Base-by-base conservation (phyloP, 2,797 vertebrate species). In the Rhinogobio ventralis region DNA sequence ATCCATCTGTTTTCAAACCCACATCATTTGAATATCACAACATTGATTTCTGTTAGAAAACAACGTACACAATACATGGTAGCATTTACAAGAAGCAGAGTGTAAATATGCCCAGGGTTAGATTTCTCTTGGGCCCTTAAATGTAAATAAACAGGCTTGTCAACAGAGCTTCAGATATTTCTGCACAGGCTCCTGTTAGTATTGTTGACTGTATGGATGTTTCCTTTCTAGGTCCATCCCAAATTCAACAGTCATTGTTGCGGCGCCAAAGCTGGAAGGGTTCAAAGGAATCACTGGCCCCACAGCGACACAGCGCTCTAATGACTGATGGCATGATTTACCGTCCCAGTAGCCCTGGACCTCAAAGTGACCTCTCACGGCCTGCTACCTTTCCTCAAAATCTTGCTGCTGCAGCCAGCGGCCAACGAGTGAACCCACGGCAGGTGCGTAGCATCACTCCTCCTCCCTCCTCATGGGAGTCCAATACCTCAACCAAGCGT, bases 181-280 rank as follows among this genome's bases (percentile, higher is more conserved):
- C 73, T 39, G 19, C 17, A 51, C 28, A 1, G 25, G 4, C 49
- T 28, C n/a, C 69, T 49, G 7, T 28, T 13, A 60, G 23, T 25
- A 13, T 25, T 46, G n/a, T 19, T 74, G 17, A 73, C 17, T 73
- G 10, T 74, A 53, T 53, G 72, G 9, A 64, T 76, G 68, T 90
- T 53, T 78, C 30, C 30, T 77, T 7, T 83, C 10, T 73, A 95
- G 95, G 92, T 55, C 15, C 92, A 89, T 94, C 96, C 82, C 93
- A 95, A 49, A 95, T 97, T n/a, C 96, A 96, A 88, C 97, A 97
- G 85, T 92, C 96, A 0, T 91, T 99, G 88, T 95, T 97, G 90
- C 94, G 98, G 87, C 96, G 95, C 87, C 96, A 95, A 28, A 99
- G 98, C 94, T 99, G 98, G 98, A 99, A 99, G 91, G 98, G 96